Evolutionary conservation across 2,888 invertebrate genomes (phyloP).

Genomic region (Argyra leucocephala): DNA sequence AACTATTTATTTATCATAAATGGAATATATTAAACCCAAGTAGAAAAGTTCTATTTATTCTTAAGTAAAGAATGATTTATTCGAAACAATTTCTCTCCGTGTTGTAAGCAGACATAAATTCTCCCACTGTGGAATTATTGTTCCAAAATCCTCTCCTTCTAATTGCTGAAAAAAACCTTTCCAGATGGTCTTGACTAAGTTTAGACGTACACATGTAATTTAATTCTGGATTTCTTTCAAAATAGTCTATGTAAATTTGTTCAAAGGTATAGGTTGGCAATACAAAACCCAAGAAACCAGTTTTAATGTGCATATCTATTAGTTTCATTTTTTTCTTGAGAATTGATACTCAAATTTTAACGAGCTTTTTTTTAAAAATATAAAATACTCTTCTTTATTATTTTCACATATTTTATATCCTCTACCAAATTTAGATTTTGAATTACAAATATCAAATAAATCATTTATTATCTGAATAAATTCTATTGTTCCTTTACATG

Average conservation of each 20-base stretch:
- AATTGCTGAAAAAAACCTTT: constrained; percentile 14
- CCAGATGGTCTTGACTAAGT: constrained; percentile 14
- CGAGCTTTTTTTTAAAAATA: neutral
- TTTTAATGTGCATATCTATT: neutral
- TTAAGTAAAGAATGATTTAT: no score
- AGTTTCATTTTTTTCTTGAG: neutral
- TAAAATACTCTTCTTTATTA: neutral
- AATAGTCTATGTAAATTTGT: neutral
- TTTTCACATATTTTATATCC: neutral
- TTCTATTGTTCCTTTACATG: neutral
- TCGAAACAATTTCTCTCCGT: neutral
- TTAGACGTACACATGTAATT: constrained; percentile 13
- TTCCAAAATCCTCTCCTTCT: constrained; percentile 9
- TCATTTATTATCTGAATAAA: constrained; percentile 6
- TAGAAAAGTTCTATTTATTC: no score
- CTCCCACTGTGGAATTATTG: constrained; percentile 9
- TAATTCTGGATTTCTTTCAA: neutral
- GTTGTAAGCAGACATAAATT: constrained; percentile 12
- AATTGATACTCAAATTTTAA: neutral
- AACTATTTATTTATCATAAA: no score
- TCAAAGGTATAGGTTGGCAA: constrained; percentile 10
- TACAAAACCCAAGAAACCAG: constrained; percentile 9
- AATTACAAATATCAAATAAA: constrained; percentile 7
- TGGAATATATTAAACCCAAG: no score
- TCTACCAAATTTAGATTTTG: constrained; percentile 2